Evolutionary conservation across 2,888 invertebrate species (phyloP).

Genomic region (Germaria angustata): DNA sequence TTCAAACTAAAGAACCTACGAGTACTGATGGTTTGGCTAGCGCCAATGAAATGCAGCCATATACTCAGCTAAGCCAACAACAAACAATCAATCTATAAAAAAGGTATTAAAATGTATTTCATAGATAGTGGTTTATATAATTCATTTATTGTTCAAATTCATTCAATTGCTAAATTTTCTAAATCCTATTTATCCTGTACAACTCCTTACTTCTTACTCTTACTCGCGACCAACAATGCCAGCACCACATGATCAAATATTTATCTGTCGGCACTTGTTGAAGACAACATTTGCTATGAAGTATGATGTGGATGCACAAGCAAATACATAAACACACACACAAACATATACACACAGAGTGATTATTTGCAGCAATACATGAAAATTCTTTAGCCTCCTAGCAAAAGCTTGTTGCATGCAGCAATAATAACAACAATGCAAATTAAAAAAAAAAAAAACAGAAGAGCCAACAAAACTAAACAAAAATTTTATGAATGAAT

Average conservation of each 20-base stretch:
- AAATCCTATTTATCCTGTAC: not conserved
- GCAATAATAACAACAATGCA: constrained; percentile 4
- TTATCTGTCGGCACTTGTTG: constrained; percentile 50
- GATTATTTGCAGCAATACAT: constrained; percentile 19
- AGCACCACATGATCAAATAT: constrained; percentile 45
- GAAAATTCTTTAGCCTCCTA: not conserved
- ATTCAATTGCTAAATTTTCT: not conserved
- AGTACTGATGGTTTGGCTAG: no score
- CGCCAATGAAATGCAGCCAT: no score
- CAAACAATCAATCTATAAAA: no score
- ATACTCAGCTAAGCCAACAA: no score
- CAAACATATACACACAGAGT: not conserved
- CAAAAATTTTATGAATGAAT: constrained; percentile 60
- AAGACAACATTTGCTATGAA: constrained; percentile 32
- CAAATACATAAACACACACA: constrained; percentile 8
- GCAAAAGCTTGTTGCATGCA: constrained; percentile 60
- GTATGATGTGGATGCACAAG: constrained; percentile 1
- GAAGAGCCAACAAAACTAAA: constrained; percentile 35
- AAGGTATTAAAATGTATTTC: no score
- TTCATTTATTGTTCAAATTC: not conserved
- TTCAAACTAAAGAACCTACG: no score
- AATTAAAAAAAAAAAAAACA: no score
- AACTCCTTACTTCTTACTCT: not conserved
- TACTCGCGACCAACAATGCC: not conserved
- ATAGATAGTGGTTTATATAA: no score